A percentile compares a stretch with the other conserved stretches of the same genome.
Evolutionary conservation across 2,113 vertebrate genomes (phyloP).

Genomic region (Toxotes chatareus): DNA sequence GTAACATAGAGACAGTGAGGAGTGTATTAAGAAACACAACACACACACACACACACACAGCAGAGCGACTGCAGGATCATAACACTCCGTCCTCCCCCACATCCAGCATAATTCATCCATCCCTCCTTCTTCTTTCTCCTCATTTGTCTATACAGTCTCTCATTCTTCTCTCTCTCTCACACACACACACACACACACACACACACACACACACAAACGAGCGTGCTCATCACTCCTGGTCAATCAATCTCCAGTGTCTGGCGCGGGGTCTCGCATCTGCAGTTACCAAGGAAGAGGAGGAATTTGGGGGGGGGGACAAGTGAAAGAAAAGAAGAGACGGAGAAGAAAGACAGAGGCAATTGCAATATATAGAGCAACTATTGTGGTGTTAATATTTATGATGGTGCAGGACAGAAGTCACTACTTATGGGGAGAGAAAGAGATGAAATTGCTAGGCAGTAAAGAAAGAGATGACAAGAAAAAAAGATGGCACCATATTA

Average conservation of each 20-base stretch:
- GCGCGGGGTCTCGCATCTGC: slow-evolving; percentile 1
- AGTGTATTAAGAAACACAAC: not conserved
- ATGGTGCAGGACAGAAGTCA: slow-evolving; percentile 1
- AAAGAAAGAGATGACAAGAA: too few species aligned
- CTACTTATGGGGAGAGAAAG: not conserved
- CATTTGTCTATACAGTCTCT: slow-evolving; percentile 9
- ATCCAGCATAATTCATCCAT: slow-evolving; percentile 34
- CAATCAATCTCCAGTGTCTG: slow-evolving; percentile 52
- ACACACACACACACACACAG: not conserved
- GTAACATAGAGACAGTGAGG: not conserved
- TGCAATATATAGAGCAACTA: slow-evolving; percentile 42
- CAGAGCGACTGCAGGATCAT: not conserved
- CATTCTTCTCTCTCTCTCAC: too few species aligned
- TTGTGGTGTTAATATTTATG: slow-evolving; percentile 55
- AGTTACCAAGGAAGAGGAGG: slow-evolving; percentile 3
- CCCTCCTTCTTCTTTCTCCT: slow-evolving; percentile 11
- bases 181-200: not conserved
- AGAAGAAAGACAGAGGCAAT: not conserved
- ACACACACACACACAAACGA: slow-evolving; percentile 3
- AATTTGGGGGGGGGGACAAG: not conserved
- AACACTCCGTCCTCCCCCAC: slow-evolving; percentile 2
- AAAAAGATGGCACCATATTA: too few species aligned
- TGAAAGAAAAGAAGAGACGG: not conserved
- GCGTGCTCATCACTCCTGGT: slow-evolving; percentile 14
- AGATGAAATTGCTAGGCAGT: not conserved